Conservation (phyloP, 2,888 invertebrate species). For the Apamea sordens region DNA sequence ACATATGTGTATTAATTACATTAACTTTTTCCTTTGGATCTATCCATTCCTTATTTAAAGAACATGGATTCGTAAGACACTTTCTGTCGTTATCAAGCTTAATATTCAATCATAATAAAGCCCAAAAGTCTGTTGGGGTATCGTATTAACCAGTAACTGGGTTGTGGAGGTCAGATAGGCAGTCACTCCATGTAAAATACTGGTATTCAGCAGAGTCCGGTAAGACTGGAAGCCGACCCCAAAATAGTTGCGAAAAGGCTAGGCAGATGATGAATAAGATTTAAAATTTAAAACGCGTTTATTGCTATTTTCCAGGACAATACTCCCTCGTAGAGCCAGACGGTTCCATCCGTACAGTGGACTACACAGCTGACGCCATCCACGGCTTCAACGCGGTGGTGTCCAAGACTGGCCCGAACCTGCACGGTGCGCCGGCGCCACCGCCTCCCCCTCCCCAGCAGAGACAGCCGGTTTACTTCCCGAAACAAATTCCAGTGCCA, state of each 20-base stretch:
- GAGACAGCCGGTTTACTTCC: constrained; percentile 70
- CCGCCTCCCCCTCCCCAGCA: constrained; percentile 61
- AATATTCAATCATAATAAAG: background rate
- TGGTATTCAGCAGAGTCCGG: background rate
- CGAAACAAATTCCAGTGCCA: constrained; percentile 82
- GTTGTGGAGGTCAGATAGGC: background rate
- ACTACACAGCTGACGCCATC: constrained; percentile 90
- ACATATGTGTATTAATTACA: background rate
- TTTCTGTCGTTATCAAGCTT: background rate
- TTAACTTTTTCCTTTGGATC: background rate
- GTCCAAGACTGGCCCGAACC: constrained; percentile 87
- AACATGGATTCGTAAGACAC: background rate
- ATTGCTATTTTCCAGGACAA: constrained; percentile 83
- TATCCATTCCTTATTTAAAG: background rate
- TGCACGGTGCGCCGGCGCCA: constrained; percentile 80
- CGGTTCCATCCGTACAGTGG: constrained; percentile 88
- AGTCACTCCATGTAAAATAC: background rate
- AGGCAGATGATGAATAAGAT: background rate
- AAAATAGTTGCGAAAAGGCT: background rate
- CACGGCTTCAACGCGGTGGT: constrained; percentile 91
- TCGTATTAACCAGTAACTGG: background rate
- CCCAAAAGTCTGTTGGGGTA: background rate
- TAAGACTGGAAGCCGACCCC: background rate
- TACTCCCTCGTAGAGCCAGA: constrained; percentile 89
- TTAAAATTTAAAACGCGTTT: background rate